Evolutionary conservation across 1,140 invertebrate species (phyloP).

Genomic region (Amphibalanus amphitrite): DNA sequence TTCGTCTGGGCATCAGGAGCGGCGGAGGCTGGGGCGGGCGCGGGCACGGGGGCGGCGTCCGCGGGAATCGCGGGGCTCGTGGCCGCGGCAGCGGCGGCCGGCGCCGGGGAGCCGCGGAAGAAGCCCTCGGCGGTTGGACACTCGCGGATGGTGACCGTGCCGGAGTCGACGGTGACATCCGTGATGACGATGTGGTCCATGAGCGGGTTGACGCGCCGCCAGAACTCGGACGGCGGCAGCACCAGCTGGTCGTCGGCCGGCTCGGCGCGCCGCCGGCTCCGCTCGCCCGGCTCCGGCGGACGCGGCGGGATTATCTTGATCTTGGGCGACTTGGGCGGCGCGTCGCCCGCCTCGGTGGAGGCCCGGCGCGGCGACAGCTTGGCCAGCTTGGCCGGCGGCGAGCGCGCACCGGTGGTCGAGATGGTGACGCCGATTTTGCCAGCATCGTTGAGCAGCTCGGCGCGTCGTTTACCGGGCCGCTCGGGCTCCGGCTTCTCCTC

Average conservation of each 20-base stretch:
- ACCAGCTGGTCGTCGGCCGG: conserved; percentile 11
- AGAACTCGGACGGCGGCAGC: conserved; percentile 41
- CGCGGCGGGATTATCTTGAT: neutral
- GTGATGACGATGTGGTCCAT: conserved; percentile 89
- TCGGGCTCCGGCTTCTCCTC: neutral
- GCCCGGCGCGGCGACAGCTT: neutral
- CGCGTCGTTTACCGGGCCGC: neutral
- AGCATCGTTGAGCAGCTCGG: conserved; percentile 48
- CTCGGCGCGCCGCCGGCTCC: conserved; percentile 2
- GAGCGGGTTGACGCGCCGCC: conserved; percentile 61
- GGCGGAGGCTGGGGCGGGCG: too few species aligned
- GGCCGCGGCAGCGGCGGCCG: too few species aligned
- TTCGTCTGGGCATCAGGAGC: too few species aligned
- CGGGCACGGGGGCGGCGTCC: too few species aligned
- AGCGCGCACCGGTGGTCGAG: conserved; percentile 34
- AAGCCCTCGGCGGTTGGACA: conserved; percentile 85
- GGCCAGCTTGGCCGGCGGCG: conserved; percentile 2
- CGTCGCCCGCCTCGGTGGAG: neutral
- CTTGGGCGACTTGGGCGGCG: neutral
- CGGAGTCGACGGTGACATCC: conserved; percentile 79
- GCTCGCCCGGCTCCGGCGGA: too few species aligned
- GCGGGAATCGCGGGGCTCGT: too few species aligned
- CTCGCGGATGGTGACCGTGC: conserved; percentile 85
- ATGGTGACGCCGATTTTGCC: conserved; percentile 78
- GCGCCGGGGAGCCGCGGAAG: conserved; percentile 33